Evolutionary conservation across 2,888 invertebrate genomes (phyloP), one percentile per base, ranked within the genome.

Genomic region (Melolontha melolontha): DNA sequence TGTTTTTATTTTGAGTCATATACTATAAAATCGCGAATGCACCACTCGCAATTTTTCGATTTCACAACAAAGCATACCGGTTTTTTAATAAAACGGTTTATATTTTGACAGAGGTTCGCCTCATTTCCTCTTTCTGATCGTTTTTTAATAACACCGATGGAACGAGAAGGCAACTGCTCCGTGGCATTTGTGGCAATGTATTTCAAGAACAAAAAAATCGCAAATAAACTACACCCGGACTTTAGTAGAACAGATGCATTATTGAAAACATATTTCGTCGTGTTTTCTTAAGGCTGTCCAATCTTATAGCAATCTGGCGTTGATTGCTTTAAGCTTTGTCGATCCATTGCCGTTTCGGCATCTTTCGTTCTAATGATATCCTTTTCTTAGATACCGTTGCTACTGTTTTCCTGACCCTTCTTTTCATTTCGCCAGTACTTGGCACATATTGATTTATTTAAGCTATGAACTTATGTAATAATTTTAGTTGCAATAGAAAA

Each of bases 201-300:
- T 63, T 63, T 44, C 50, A 17, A 47, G 44, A 64, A 71, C 67
- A 71, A 76, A 77, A 74, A 77, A 74, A 71, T 75, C 75, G 69
- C 77, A 77, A 78, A 77, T 78, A 78, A 78, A 77, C 77, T 77
- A 75, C 71, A 74, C 70, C 70, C 71, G 68, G 55, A n/a, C 69
- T 71, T 72, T 71, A 76, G 74, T 75, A 74, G 73, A 69, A 76
- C 44, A 75, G 78, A 78, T 79, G 79, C 78, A 79, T 79, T 79
- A 79, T 79, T 79, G 79, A 79, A 79, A 78, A 79, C 78, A 78
- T 79, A 78, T 79, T 79, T 79, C 76, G 78, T 75, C 77, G 75
- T 77, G 76, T 75, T 78, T 76, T 77, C 77, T 74, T 74, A 74
- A 73, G 75, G 75, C 71, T 75, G 77, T 78, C 77, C 77, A 78